Conservation (phyloP, 2,797 vertebrate species). For the Heterohyrax brucei region DNA sequence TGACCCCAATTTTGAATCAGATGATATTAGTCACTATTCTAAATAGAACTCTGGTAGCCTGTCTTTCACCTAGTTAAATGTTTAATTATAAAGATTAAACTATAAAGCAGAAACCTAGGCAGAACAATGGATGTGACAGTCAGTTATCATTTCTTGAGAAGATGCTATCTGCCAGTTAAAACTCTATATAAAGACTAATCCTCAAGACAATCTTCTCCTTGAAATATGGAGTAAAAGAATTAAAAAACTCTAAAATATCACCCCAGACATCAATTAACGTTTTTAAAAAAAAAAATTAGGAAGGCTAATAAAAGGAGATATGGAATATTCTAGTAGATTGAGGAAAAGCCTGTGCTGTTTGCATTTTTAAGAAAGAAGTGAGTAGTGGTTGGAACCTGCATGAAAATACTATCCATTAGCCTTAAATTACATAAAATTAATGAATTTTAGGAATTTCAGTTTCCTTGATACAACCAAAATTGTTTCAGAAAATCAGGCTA, state of each 20-base stretch:
- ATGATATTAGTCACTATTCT: slow-evolving; percentile 66
- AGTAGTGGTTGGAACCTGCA: not conserved
- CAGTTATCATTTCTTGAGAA: slow-evolving; percentile 65
- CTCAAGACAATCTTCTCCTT: slow-evolving; percentile 21
- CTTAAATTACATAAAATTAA: slow-evolving; percentile 36
- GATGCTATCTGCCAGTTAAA: slow-evolving; percentile 76
- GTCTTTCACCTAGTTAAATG: slow-evolving; percentile 75
- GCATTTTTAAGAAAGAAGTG: slow-evolving; percentile 2
- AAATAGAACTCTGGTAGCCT: slow-evolving; percentile 70
- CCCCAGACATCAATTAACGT: slow-evolving; percentile 33
- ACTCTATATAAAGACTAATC: slow-evolving; percentile 26
- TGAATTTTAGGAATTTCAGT: slow-evolving; percentile 58
- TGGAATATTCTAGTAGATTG: slow-evolving; percentile 44
- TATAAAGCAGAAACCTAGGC: slow-evolving; percentile 73
- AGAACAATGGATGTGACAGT: slow-evolving; percentile 70
- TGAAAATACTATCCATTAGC: slow-evolving; percentile 24
- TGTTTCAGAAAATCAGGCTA: slow-evolving; percentile 44
- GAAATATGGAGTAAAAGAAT: slow-evolving; percentile 62
- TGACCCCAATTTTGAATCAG: slow-evolving; percentile 82
- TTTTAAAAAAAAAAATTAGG: slow-evolving; percentile 27
- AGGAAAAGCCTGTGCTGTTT: not conserved
- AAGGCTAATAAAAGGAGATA: slow-evolving; percentile 8
- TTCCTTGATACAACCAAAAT: slow-evolving; percentile 55
- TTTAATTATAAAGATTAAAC: slow-evolving; percentile 85
- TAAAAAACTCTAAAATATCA: slow-evolving; percentile 66